Conservation (phyloP, 1,140 invertebrate genomes). For the Atopsyche davidsoni region DNA sequence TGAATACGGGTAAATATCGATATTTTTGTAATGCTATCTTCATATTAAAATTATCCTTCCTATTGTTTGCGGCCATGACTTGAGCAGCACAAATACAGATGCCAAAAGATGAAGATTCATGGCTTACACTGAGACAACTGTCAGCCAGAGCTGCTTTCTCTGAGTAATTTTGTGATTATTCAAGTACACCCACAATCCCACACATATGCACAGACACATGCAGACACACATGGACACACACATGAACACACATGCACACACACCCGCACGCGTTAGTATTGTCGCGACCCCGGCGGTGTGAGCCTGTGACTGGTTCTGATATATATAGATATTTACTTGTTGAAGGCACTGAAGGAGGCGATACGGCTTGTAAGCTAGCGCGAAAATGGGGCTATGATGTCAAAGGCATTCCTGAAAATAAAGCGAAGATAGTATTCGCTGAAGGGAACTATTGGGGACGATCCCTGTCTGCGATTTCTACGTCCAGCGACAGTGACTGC, state of each 20-base stretch:
- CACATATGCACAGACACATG: too few species aligned
- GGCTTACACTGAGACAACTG: too few species aligned
- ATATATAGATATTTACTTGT: not conserved
- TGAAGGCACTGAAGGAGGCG: constrained; percentile 76
- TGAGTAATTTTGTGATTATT: too few species aligned
- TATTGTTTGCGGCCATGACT: too few species aligned
- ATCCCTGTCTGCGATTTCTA: constrained; percentile 72
- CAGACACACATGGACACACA: too few species aligned
- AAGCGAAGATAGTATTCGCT: constrained; percentile 72
- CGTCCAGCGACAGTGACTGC: constrained; percentile 64
- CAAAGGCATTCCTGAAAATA: constrained; percentile 64
- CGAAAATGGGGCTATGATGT: constrained; percentile 73
- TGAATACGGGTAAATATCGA: constrained; percentile 82
- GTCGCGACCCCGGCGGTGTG: not conserved
- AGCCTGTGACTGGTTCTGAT: not conserved
- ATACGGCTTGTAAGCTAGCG: constrained; percentile 71
- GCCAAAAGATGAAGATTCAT: too few species aligned
- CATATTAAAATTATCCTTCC: too few species aligned
- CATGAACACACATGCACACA: too few species aligned
- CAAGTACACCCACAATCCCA: too few species aligned
- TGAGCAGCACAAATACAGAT: too few species aligned
- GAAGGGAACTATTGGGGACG: constrained; percentile 79
- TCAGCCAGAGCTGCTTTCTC: too few species aligned
- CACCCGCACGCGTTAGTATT: not conserved
- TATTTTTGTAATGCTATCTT: too few species aligned